phyloP scores from a whole-genome alignment of 2,888 invertebrate species.

The Callimorpha dominula region DNA sequence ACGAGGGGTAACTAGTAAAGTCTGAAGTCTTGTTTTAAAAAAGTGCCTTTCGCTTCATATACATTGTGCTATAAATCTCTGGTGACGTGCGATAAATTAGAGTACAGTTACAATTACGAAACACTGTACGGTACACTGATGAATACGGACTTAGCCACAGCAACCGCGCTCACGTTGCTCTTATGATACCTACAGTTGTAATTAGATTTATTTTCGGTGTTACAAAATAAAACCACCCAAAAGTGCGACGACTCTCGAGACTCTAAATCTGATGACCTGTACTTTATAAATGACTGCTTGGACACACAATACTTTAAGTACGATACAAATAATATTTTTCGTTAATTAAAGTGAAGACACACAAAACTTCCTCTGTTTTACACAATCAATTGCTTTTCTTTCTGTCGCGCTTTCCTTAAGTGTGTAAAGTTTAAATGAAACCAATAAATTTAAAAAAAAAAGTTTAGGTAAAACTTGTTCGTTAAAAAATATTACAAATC shows the following conservation, averaged over 20 bases:
- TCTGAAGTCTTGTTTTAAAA: slow-evolving; percentile 56
- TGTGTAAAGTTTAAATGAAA: too few species aligned
- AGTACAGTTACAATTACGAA: slow-evolving; percentile 56
- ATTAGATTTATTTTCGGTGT: slow-evolving; percentile 2
- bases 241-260: background rate
- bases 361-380: background rate
- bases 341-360: background rate
- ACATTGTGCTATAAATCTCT: slow-evolving; percentile 67
- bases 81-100: slow-evolving; percentile 69
- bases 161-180: slow-evolving; percentile 13
- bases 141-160: slow-evolving; percentile 30
- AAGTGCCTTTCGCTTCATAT: slow-evolving; percentile 54
- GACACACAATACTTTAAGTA: too few species aligned
- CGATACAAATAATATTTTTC: background rate
- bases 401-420: too few species aligned
- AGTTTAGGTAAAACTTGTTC: too few species aligned
- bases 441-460: too few species aligned
- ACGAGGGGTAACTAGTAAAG: slow-evolving; percentile 42
- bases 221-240: background rate
- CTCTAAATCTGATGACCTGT: too few species aligned
- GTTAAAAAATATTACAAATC: too few species aligned
- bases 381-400: background rate
- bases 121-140: slow-evolving; percentile 35
- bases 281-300: too few species aligned
- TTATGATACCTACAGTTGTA: background rate